Evolutionary conservation across 2,888 invertebrate genomes (phyloP), one percentile per base, ranked within the genome.

Genomic region (Pseudoips prasinana): DNA sequence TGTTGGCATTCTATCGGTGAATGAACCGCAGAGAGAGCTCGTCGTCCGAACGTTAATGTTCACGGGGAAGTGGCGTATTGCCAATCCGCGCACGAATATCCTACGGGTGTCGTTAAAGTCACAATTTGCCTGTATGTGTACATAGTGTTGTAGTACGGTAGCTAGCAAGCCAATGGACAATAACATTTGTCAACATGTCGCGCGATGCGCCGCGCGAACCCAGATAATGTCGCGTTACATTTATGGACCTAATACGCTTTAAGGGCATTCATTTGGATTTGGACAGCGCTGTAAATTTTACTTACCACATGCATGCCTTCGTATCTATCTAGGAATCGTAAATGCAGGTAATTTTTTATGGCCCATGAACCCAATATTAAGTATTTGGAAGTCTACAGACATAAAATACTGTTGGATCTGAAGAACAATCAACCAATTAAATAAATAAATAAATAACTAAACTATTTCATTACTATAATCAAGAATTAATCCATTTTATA

Each of bases 1-100:
- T 46, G 47, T 46, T 46, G 49, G 42, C 53, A 47, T 48, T 46
- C 35, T 35, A 41, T 39, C 64, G 63, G 67, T 61, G 58, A 64
- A 65, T 71, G 65, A 64, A 68, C 73, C 62, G 54, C 50, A 46
- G 49, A 39, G 61, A 39, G 54, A 30, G 40, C 49, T 36, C 37
- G 51, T 38, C 43, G 39, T 36, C 36, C 42, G 42, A n/a, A 29
- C 33, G 41, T 40, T 23, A 39, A 38, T 37, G 39, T 43, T 52
- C 58, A 65, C 61, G 58, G 58, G 54, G 60, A 63, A 60, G 73
- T 79, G 80, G 81, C 79, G 54, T 53, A 43, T 55, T 80, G 81
- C 80, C 80, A 81, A 75, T 65, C 57, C 46, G 43, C 46, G 52
- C 60, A 59, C 39, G 46, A 50, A 58, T 62, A 56, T 65, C 68